Conservation (phyloP, 1,140 invertebrate genomes). For the Orius insidiosus region DNA sequence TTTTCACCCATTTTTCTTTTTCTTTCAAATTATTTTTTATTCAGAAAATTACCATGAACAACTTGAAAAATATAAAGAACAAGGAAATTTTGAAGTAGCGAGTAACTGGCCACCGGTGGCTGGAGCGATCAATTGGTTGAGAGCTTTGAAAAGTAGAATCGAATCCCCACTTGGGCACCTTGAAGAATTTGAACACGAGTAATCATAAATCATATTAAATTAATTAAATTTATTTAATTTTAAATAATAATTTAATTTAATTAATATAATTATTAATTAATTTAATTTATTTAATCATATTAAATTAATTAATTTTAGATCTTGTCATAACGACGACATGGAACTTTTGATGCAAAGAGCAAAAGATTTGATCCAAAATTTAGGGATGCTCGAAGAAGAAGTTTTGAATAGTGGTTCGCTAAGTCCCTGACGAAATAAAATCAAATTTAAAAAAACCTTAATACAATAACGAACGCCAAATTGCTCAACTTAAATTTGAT, state of each 20-base stretch:
- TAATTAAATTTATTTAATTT: too few species aligned
- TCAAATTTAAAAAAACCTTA: constrained; percentile 26
- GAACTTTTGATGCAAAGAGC: constrained; percentile 24
- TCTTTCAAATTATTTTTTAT: constrained; percentile 7
- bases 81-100: constrained; percentile 35
- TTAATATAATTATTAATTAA: too few species aligned
- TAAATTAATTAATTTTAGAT: too few species aligned
- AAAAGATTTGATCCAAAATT: constrained; percentile 24
- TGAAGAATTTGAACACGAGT: constrained; percentile 32
- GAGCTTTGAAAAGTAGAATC: constrained; percentile 45
- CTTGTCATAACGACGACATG: constrained; percentile 4
- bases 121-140: constrained; percentile 50
- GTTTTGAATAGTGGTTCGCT: constrained; percentile 25
- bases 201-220: too few species aligned
- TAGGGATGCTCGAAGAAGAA: constrained; percentile 23
- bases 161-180: constrained; percentile 39
- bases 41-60: constrained; percentile 26
- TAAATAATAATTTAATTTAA: too few species aligned
- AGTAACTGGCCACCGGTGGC: constrained; percentile 52
- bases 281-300: too few species aligned
- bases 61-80: constrained; percentile 26
- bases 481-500: constrained; percentile 29
- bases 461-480: constrained; percentile 16
- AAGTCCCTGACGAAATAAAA: constrained; percentile 24
- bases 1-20: not conserved